These are phyloP conservation scores for Adela reaumurella DNA, from an alignment of 2,888 invertebrate genomes.

Conservation along the genomic window DNA sequence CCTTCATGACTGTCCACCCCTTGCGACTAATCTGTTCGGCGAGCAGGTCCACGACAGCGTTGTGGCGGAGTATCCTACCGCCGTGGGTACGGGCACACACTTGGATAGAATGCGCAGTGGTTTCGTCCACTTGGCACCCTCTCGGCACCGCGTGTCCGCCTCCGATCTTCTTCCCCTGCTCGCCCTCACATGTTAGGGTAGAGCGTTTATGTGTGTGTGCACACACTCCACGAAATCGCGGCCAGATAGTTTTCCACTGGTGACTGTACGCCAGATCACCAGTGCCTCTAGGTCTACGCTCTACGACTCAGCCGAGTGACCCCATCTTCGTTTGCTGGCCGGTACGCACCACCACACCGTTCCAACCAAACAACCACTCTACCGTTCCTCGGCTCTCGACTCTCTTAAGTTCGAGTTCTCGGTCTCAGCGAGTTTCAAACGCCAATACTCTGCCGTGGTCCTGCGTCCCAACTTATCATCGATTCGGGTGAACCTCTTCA, in stretches of 20 bases:
- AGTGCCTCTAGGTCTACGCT: too few relatives aligned
- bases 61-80: conserved; percentile 20
- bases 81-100: conserved; percentile 22
- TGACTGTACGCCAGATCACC: not conserved
- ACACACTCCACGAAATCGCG: conserved; percentile 20
- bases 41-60: conserved; percentile 16
- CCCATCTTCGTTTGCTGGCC: too few relatives aligned
- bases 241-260: conserved; percentile 14
- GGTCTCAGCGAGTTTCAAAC: too few relatives aligned
- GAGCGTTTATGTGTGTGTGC: conserved; percentile 19
- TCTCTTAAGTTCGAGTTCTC: too few relatives aligned
- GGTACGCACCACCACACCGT: too few relatives aligned
- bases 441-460: too few relatives aligned
- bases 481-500: not conserved
- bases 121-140: conserved; percentile 16
- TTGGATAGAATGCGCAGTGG: conserved; percentile 11
- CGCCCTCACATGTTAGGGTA: conserved; percentile 17
- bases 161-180: conserved; percentile 14
- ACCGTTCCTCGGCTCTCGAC: too few relatives aligned
- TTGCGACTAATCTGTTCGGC: conserved; percentile 12
- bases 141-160: conserved; percentile 13
- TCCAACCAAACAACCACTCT: too few relatives aligned
- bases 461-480: too few relatives aligned
- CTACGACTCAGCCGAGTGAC: too few relatives aligned
- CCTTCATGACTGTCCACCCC: conserved; percentile 18